Evolutionary conservation across 2,113 vertebrate genomes (phyloP), one percentile per base, ranked within the genome.

Genomic region (Cryptoleucopteryx plumbea): DNA sequence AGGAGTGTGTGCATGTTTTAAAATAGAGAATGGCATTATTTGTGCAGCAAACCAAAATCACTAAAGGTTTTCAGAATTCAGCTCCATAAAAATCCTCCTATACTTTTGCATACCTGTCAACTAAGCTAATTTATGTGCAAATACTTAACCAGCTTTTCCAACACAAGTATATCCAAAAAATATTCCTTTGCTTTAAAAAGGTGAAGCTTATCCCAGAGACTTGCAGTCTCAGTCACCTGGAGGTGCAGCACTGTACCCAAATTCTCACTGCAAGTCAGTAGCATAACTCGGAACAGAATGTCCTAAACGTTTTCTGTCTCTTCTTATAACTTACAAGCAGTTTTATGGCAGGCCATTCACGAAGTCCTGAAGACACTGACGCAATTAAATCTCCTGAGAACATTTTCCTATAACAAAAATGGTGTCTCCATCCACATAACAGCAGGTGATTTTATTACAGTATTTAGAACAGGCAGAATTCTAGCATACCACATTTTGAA

Each of bases 401-500:
- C 81, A 86, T 73, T 91, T 95, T 95, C 77, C 63, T 84, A 53
- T 70, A 85, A 71, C 61, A 82, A 94, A 89, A 89, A 82, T 59
- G 43, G 70, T 90, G 50, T 67, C 82, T 68, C 62, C 65, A 82
- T 74, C 50, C 55, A 90, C 72, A 74, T 71, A 85, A 87, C 55
- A 93, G 88, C 70, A 95, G 78, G 56, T 93, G 92, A 95, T 94
- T 94, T 94, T 75, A 94, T 94, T 84, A 75, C 43, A 75, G 42
- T 34, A 82, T 47, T 95, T 71, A 85, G 32, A 94, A 83, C 10
- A 91, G 50, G 79, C 45, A 81, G 38, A 89, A 71, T 74, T 87
- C 65, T 90, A 79, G n/a, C 22, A 75, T 13, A 79, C 45, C 61
- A 52, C 26, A 9, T 71, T 91, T 79, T 67, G 62, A 88, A 74